Evolutionary conservation across 1,140 invertebrate genomes (phyloP), one percentile per base, ranked within the genome.

Genomic region (Eumaeus atala): DNA sequence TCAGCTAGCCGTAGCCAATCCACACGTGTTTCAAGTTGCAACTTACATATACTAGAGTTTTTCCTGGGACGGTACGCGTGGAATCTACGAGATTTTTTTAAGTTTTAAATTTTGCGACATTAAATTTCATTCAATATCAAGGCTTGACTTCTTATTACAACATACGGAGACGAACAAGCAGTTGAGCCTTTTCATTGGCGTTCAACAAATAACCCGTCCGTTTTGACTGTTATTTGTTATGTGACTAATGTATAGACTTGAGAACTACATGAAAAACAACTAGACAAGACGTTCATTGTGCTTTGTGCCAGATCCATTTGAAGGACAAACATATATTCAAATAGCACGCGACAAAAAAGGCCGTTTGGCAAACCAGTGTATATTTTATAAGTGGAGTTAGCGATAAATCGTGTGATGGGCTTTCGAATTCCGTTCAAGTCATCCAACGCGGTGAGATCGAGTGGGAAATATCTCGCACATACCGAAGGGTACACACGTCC

Each of bases 361-460:
- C 71, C 75, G 84, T 84, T 82, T 79, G 68, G 71, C 73, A 84
- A 75, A 72, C 73, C 77, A 83, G 80, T 84, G 76, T 82, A 82
- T 80, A 81, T 82, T 83, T 83, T 83, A 38, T 83, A 84, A 77
- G 75, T 74, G 82, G 77, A 82, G 83, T 83, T 77, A 79, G 72
- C 83, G 69, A 86, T 86, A 83, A 86, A 86, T 86, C 82, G 82
- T 75, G 72, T 72, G 72, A 83, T 83, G 83, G 77, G 83, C 83
- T 86, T 86, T 86, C 83, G 74, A 86, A 86, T 86, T 86, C 83
- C 83, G 74, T 74, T 72, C 78, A 81, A 82, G 78, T 81, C 78
- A 83, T 78, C 80, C 75, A 73, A 72, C 78, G 74, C 81, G 78
- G 80, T 84, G 80, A 86, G 83, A 84, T 84, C 78, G 78, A 58